These are phyloP conservation scores for Operophtera brumata DNA, from an alignment of 2,888 invertebrate species.

Conservation along the genomic window DNA sequence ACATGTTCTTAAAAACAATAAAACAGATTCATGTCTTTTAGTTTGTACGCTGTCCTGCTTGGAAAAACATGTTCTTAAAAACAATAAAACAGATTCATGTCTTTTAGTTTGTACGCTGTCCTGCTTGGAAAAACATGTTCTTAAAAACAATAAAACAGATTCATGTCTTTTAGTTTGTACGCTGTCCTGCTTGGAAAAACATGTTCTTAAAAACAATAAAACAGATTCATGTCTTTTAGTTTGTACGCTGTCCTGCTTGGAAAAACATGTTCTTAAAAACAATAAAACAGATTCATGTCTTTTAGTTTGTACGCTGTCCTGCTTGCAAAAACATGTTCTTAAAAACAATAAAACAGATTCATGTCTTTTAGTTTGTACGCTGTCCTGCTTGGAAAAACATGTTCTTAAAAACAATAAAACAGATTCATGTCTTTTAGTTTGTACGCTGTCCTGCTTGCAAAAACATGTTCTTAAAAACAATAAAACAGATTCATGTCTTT, in stretches of 20 bases:
- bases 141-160: conserved; percentile 15
- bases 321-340: too few species aligned
- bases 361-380: conserved; percentile 43
- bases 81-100: conserved; percentile 29
- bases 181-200: too few species aligned
- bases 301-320: conserved; percentile 38
- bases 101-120: conserved; percentile 40
- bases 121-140: too few species aligned
- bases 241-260: conserved; percentile 25
- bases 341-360: conserved; percentile 19
- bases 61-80: neutral
- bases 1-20: neutral
- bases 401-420: neutral
- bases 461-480: neutral
- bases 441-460: conserved; percentile 12
- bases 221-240: conserved; percentile 41
- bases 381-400: too few species aligned
- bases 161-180: conserved; percentile 44
- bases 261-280: neutral
- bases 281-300: conserved; percentile 32
- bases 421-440: conserved; percentile 44
- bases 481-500: conserved; percentile 35
- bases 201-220: neutral
- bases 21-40: conserved; percentile 38
- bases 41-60: conserved; percentile 32